A percentile compares a stretch with the other conserved stretches of the same genome.
Evolutionary conservation across 2,888 invertebrate species (phyloP).

Genomic region (Lydus trimaculatus): DNA sequence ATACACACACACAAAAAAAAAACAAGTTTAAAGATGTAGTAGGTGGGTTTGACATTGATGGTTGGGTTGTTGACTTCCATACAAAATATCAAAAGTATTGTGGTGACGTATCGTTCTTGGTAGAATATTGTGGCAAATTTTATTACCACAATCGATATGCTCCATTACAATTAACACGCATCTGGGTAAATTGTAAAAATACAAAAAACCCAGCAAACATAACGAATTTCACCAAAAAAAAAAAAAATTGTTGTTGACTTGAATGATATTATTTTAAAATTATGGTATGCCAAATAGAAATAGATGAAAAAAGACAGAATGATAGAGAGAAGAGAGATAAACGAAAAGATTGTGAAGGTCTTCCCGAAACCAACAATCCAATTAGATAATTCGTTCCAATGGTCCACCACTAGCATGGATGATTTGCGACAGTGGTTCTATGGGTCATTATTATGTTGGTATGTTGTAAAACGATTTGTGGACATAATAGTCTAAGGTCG

Average conservation of each 20-base stretch:
- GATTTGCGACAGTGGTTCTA: slow-evolving; percentile 15
- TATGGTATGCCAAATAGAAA: no score
- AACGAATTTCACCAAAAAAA: no score
- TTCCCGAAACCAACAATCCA: slow-evolving; percentile 3
- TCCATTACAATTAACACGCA: not conserved
- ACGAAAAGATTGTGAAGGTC: not conserved
- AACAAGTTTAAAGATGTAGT: not conserved
- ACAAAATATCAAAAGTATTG: not conserved
- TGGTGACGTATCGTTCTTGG: slow-evolving; percentile 1
- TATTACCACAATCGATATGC: not conserved
- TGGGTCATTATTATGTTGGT: slow-evolving; percentile 19
- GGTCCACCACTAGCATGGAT: slow-evolving; percentile 6
- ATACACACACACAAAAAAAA: not conserved
- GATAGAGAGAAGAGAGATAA: not conserved
- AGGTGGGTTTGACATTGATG: not conserved
- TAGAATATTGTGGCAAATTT: not conserved
- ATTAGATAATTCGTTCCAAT: slow-evolving; percentile 10
- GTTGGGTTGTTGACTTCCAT: not conserved
- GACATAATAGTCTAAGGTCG: slow-evolving; percentile 29
- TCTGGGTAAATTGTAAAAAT: not conserved
- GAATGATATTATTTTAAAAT: not conserved
- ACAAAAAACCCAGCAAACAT: not conserved
- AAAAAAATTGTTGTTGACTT: not conserved
- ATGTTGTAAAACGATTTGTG: slow-evolving; percentile 34
- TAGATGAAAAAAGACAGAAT: not conserved